Evolutionary conservation across 2,797 vertebrate genomes (phyloP).

Genomic region (Arnoldichthys spilopterus): DNA sequence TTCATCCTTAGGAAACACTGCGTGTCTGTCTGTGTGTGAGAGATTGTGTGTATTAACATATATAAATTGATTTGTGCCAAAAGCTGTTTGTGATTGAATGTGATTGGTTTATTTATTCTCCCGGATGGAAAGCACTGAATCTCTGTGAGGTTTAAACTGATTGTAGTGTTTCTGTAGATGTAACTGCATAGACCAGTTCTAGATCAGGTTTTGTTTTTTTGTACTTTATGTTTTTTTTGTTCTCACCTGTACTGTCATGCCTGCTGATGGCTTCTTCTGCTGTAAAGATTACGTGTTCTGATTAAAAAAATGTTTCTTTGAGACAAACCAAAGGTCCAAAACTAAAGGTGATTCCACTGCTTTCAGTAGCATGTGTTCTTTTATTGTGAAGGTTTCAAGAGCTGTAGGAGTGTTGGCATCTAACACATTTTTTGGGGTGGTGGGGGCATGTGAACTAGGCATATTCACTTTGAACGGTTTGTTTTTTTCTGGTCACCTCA

Average conservation of each 20-base stretch:
- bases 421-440: too few species aligned
- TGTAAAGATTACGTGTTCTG: constrained; percentile 9
- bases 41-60: too few species aligned
- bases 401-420: too few species aligned
- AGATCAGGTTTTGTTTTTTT: constrained; percentile 22
- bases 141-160: constrained; percentile 34
- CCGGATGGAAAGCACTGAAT: constrained; percentile 20
- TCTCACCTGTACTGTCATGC: constrained; percentile 7
- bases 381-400: too few species aligned
- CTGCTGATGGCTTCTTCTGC: constrained; percentile 12
- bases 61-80: constrained; percentile 18
- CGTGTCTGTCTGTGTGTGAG: too few species aligned
- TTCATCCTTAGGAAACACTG: too few species aligned
- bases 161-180: constrained; percentile 13
- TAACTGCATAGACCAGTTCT: constrained; percentile 20
- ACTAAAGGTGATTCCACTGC: background rate
- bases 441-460: too few species aligned
- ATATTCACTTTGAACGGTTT: too few species aligned
- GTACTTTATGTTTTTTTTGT: constrained; percentile 24
- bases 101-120: background rate
- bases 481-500: too few species aligned
- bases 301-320: constrained; percentile 21
- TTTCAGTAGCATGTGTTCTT: too few species aligned
- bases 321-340: background rate
- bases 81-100: constrained; percentile 16